phyloP scores from a whole-genome alignment of 2,113 vertebrate genomes.

The Condylura cristata region DNA sequence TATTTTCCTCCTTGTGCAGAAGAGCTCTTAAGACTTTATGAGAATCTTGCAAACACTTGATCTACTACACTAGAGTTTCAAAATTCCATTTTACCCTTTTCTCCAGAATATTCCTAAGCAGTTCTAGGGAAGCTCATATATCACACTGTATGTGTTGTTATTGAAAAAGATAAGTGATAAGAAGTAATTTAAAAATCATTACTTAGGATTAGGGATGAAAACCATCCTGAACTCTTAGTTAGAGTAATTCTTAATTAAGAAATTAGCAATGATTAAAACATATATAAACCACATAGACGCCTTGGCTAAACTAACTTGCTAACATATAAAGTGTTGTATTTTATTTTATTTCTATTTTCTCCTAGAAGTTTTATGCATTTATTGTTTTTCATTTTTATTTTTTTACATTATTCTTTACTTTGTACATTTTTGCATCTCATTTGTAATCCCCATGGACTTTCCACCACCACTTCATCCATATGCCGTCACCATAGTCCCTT shows the following conservation, averaged over 20 bases:
- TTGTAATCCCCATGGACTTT: no score
- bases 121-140: background rate
- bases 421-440: no score
- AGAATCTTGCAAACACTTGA: background rate
- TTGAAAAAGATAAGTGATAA: background rate
- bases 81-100: background rate
- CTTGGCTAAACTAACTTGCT: conserved; percentile 12
- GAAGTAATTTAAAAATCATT: background rate
- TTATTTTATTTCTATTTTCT: no score
- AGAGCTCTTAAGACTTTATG: background rate
- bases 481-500: no score
- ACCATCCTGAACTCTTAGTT: background rate
- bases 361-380: no score
- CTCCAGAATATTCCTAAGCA: background rate
- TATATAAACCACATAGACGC: background rate
- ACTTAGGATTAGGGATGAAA: background rate
- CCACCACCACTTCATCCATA: no score
- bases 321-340: no score
- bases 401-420: no score
- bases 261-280: background rate
- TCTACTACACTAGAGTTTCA: conserved; percentile 6
- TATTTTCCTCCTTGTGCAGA: background rate
- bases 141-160: background rate
- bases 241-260: background rate
- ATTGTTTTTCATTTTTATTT: no score